Percentiles rank a stretch among this genome's conserved stretches.
These are phyloP conservation scores for Drosophila tropicalis DNA, from an alignment of 1,140 invertebrate species.

Conservation along the genomic window DNA sequence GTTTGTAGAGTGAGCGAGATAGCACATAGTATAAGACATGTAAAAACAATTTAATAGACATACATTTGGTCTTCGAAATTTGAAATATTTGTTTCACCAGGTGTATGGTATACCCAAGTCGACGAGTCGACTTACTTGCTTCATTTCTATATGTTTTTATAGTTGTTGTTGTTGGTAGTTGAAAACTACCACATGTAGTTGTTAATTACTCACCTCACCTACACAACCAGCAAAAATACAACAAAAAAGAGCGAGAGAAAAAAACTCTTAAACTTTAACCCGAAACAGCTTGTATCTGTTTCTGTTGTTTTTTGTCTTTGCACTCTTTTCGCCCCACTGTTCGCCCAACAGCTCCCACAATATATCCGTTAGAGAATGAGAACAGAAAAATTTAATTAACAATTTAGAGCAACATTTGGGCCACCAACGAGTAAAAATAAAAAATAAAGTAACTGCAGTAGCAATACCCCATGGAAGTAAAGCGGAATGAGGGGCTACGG, in stretches of 20 bases:
- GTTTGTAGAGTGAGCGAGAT: too few species aligned
- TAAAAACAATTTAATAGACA: too few species aligned
- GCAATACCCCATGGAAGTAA: background rate
- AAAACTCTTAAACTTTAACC: conserved; percentile 41
- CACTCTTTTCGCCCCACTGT: background rate
- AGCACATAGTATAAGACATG: too few species aligned
- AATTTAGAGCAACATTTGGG: conserved; percentile 67
- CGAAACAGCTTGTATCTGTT: background rate
- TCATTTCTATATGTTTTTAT: background rate
- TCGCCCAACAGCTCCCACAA: conserved; percentile 21
- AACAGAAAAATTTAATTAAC: conserved; percentile 72
- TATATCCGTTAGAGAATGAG: conserved; percentile 54
- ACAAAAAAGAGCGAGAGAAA: conserved; percentile 9
- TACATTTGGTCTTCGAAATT: too few species aligned
- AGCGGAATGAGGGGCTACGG: background rate
- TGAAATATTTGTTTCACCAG: too few species aligned
- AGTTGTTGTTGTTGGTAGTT: background rate
- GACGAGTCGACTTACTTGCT: too few species aligned
- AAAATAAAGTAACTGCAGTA: conserved; percentile 4
- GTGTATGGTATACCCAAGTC: too few species aligned
- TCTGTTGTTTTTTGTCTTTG: conserved; percentile 17
- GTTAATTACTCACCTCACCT: conserved; percentile 51
- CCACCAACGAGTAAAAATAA: conserved; percentile 33
- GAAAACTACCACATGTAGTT: conserved; percentile 36
- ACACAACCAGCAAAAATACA: conserved; percentile 17